Conservation (phyloP, 2,888 invertebrate species). For the Agrochola circellaris region DNA sequence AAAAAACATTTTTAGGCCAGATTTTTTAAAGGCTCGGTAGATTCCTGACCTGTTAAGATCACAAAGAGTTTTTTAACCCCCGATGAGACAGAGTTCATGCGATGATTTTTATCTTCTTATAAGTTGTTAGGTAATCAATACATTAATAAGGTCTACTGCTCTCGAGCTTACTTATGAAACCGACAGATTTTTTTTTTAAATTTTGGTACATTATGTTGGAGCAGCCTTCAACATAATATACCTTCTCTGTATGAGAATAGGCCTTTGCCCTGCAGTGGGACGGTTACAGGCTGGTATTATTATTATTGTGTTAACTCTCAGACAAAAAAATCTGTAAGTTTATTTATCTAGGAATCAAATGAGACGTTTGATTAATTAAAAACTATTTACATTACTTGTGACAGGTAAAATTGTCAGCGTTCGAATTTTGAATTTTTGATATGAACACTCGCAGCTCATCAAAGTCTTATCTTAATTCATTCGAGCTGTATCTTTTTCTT, state of each 20-base stretch:
- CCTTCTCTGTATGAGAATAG: neutral
- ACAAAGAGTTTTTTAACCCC: neutral
- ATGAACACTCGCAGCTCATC: neutral
- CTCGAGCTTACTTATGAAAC: neutral
- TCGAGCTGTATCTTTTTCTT: neutral
- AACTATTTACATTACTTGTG: neutral
- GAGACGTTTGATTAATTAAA: neutral
- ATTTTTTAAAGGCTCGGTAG: neutral
- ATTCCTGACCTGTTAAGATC: neutral
- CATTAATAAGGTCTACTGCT: too few species aligned
- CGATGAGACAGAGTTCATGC: too few species aligned
- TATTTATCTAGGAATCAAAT: neutral
- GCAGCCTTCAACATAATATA: neutral
- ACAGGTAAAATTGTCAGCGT: neutral
- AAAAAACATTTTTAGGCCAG: too few species aligned
- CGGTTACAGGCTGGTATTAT: neutral
- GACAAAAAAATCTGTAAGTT: neutral
- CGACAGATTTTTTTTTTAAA: neutral
- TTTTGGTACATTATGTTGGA: neutral
- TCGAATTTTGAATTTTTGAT: neutral
- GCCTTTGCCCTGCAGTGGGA: neutral
- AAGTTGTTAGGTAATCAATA: neutral
- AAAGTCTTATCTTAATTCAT: neutral
- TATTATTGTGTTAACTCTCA: neutral
- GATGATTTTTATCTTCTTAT: neutral